Percentiles rank a stretch among this genome's conserved stretches.
These are phyloP conservation scores for Ormyrus nitidulus DNA, from an alignment of 2,888 invertebrate species.

Conservation along the genomic window DNA sequence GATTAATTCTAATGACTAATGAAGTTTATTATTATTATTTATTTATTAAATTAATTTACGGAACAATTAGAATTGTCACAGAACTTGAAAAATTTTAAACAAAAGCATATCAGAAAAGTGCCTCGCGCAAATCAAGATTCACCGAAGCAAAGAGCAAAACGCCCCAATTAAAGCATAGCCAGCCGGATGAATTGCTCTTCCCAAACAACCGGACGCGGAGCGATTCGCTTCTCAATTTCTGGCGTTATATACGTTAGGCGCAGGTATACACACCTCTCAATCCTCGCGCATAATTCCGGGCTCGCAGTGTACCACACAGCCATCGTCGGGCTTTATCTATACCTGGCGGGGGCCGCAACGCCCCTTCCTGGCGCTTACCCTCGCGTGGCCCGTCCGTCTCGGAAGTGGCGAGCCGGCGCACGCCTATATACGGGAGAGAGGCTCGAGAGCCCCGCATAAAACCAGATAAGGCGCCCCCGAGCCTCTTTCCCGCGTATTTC, in stretches of 20 bases:
- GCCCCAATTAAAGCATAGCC: too few relatives aligned
- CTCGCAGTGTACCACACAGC: neutral
- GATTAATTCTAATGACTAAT: too few relatives aligned
- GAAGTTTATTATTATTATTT: too few relatives aligned
- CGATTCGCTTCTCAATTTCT: constrained; percentile 19
- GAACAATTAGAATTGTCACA: neutral
- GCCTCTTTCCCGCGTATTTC: neutral
- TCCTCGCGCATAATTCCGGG: constrained; percentile 14
- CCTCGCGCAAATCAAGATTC: neutral
- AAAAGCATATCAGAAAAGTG: neutral
- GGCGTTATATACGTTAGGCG: neutral
- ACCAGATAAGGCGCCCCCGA: neutral
- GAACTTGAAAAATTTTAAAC: neutral
- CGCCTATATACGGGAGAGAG: neutral
- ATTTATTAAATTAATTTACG: too few relatives aligned
- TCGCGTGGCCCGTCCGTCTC: too few relatives aligned
- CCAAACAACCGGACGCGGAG: neutral
- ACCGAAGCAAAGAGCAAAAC: too few relatives aligned
- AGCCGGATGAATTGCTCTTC: too few relatives aligned
- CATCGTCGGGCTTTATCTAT: constrained; percentile 13
- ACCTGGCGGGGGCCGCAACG: neutral
- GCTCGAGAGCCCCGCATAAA: neutral
- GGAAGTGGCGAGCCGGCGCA: neutral
- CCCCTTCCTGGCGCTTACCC: constrained; percentile 1
- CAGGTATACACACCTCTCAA: neutral